A percentile compares a stretch with the other conserved stretches of the same genome.
These are phyloP conservation scores for Sweltsa coloradensis DNA, from an alignment of 1,140 invertebrate genomes.

Conservation along the genomic window DNA sequence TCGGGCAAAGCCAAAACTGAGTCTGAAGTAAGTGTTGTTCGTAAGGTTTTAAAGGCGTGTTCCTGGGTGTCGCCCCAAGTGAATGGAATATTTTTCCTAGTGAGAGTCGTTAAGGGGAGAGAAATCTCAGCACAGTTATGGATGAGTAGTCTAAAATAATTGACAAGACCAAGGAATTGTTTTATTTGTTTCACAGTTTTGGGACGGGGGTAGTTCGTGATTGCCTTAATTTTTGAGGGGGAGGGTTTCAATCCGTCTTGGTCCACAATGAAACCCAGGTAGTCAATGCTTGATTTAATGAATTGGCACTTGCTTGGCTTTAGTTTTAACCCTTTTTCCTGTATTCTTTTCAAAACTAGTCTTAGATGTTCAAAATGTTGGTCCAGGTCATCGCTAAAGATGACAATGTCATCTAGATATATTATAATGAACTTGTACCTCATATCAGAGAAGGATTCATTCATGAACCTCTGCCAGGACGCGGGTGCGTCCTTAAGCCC, in stretches of 20 bases:
- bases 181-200: constrained; percentile 22
- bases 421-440: too few relatives aligned
- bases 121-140: constrained; percentile 19
- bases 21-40: constrained; percentile 12
- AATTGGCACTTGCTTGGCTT: constrained; percentile 20
- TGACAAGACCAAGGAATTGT: constrained; percentile 24
- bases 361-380: not conserved
- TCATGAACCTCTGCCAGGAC: too few relatives aligned
- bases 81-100: constrained; percentile 18
- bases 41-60: constrained; percentile 12
- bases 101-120: constrained; percentile 22
- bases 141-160: constrained; percentile 28
- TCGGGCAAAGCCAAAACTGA: constrained; percentile 16
- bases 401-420: too few relatives aligned
- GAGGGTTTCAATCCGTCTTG: constrained; percentile 24
- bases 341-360: not conserved
- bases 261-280: constrained; percentile 28
- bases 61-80: constrained; percentile 10
- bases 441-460: too few relatives aligned
- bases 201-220: constrained; percentile 24
- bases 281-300: constrained; percentile 16
- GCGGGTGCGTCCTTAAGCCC: too few relatives aligned
- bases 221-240: constrained; percentile 24
- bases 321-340: not conserved
- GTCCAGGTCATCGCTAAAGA: not conserved